Base-by-base conservation (phyloP, 1,140 invertebrate species). In the Platyura marginata region DNA sequence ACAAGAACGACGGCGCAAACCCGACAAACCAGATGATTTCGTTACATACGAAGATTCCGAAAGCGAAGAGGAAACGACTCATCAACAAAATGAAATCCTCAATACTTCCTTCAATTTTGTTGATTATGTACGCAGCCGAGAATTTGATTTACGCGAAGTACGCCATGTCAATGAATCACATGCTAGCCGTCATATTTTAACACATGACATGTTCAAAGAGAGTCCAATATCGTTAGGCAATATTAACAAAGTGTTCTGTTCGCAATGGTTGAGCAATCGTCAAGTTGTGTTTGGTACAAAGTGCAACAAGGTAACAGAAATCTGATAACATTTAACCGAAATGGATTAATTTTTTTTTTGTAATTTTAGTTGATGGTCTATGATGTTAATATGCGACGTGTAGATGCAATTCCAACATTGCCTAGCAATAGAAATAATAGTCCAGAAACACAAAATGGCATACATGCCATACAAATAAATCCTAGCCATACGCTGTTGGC, bases 161-260 rank as follows among this genome's bases (percentile, higher is more conserved):
- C 70, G 77, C n/a, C 72, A 69, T 44, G 71, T 85, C 20, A 77
- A 81, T 55, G 70, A 72, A 40, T 77, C 84, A 47, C 83, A 84
- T 59, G 82, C 82, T 3, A 82, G 81, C 19, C 69, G 83, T 3
- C 85, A 89, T 62, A 85, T 89, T 61, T 67, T 90, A 35, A 85
- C 81, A 0, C 83, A 90, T 59, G 83, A 87, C 63, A 79, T 90
- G 71, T 79, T 88, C 50, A 80, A 79, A 57, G 86, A 90, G 63
- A 80, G 79, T 40, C 74, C 81, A 3, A 74, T 89, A 52, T 77
- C 71, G 57, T 67, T 90, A 42, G 79, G 78, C 51, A 85, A 81
- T 57, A 83, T 92, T 64, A 94, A 96, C 65, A 96, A 96, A 71
- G 81, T 95, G 35, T 95, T 95, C 67, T 91, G 90, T 62, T 91